A percentile compares a stretch with the other conserved stretches of the same genome.
Conservation (phyloP, 2,797 vertebrate species). For the Atherinosoma microstoma region DNA sequence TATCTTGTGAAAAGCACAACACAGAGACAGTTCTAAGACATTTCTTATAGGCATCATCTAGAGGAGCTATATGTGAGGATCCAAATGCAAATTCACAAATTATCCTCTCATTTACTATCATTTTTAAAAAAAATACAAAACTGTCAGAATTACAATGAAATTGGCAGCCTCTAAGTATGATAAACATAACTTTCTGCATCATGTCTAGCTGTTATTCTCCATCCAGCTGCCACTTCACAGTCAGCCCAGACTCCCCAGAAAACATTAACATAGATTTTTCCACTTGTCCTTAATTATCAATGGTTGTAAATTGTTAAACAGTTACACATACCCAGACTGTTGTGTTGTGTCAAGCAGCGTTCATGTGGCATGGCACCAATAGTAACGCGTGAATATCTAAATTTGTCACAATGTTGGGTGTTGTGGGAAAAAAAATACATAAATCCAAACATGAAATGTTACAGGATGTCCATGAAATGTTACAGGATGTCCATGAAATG, state of each 20-base stretch:
- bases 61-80: not conserved
- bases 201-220: not conserved
- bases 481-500: too few species aligned
- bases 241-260: not conserved
- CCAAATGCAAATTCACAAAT: not conserved
- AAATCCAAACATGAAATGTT: too few species aligned
- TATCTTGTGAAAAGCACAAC: not conserved
- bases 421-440: too few species aligned
- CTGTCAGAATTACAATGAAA: not conserved
- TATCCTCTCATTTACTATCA: too few species aligned
- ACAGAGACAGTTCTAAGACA: not conserved
- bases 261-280: not conserved
- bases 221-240: not conserved
- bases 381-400: not conserved
- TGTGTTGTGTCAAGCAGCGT: too few species aligned
- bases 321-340: too few species aligned
- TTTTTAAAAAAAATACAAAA: not conserved
- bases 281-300: too few species aligned
- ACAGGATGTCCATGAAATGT: too few species aligned
- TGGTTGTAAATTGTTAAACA: too few species aligned
- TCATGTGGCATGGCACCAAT: too few species aligned
- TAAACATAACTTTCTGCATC: not conserved
- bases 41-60: not conserved
- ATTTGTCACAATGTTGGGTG: not conserved
- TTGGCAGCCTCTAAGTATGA: not conserved